phyloP scores from a whole-genome alignment of 2,797 vertebrate genomes.

The Oryzias dopingdopingensis region DNA sequence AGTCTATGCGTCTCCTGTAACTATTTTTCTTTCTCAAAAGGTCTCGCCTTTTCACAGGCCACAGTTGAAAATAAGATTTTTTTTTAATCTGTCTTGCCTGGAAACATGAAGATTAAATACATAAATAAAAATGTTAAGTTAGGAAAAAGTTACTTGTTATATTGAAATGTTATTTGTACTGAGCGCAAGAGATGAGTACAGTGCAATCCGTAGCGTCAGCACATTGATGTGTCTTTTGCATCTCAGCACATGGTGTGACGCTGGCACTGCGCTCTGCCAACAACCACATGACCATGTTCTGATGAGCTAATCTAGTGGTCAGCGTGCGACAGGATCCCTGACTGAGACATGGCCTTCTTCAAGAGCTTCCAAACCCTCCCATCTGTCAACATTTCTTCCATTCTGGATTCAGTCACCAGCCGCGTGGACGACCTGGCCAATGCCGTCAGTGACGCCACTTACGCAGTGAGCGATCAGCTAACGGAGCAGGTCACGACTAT shows the following conservation, averaged over 20 bases:
- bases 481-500: slow-evolving; percentile 89
- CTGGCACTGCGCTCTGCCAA: slow-evolving; percentile 35
- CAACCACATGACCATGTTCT: slow-evolving; percentile 55
- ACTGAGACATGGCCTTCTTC: slow-evolving; percentile 89
- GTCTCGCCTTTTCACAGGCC: too few relatives aligned
- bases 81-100: too few relatives aligned
- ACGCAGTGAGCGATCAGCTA: slow-evolving; percentile 87
- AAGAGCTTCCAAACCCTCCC: slow-evolving; percentile 88
- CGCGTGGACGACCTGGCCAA: slow-evolving; percentile 86
- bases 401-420: slow-evolving; percentile 86
- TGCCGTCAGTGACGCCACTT: slow-evolving; percentile 85
- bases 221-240: slow-evolving; percentile 4
- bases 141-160: too few relatives aligned
- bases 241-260: slow-evolving; percentile 21
- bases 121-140: too few relatives aligned
- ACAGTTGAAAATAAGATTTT: too few relatives aligned
- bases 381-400: slow-evolving; percentile 86
- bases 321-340: slow-evolving; percentile 28
- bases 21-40: too few relatives aligned
- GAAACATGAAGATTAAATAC: too few relatives aligned
- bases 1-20: too few relatives aligned
- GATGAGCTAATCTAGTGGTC: slow-evolving; percentile 56
- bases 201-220: slow-evolving; percentile 1
- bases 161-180: neutral
- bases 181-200: neutral